Conservation (phyloP, 92 coral and sea anemone species). For the Phymanthus crucifer region DNA sequence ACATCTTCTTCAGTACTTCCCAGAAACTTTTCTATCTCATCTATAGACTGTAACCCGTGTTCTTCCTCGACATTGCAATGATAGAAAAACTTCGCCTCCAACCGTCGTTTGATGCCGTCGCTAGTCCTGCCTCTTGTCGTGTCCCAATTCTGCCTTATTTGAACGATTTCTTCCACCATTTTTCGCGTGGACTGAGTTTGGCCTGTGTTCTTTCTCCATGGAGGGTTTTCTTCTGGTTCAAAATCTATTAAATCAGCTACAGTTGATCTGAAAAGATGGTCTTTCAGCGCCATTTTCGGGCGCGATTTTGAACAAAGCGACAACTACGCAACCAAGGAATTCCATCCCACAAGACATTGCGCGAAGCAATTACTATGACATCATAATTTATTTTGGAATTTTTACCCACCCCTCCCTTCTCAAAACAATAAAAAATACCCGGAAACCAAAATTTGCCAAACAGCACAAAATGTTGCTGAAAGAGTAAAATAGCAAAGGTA, state of each 20-base stretch:
- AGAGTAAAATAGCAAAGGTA: too few relatives aligned
- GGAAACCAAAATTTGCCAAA: too few relatives aligned
- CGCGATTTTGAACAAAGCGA: neutral
- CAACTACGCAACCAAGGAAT: neutral
- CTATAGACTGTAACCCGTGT: constrained; percentile 53
- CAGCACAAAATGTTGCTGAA: too few relatives aligned
- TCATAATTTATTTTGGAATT: neutral
- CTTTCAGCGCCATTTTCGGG: constrained; percentile 18
- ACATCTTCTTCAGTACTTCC: neutral
- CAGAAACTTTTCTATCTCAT: constrained; percentile 48
- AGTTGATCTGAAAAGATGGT: constrained; percentile 25
- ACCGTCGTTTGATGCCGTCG: constrained; percentile 23
- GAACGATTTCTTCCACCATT: constrained; percentile 39
- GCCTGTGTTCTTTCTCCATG: constrained; percentile 56
- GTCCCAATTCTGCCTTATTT: constrained; percentile 42
- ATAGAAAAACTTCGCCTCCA: constrained; percentile 49
- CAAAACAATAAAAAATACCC: too few relatives aligned
- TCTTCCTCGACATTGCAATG: constrained; percentile 75
- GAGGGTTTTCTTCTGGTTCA: constrained; percentile 64
- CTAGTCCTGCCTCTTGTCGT: constrained; percentile 8
- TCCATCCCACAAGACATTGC: neutral
- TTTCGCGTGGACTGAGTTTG: constrained; percentile 20
- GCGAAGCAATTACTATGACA: neutral
- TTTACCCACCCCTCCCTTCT: too few relatives aligned
- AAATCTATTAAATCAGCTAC: constrained; percentile 58